Conservation (phyloP, 2,797 vertebrate genomes). For the Coreius guichenoti region DNA sequence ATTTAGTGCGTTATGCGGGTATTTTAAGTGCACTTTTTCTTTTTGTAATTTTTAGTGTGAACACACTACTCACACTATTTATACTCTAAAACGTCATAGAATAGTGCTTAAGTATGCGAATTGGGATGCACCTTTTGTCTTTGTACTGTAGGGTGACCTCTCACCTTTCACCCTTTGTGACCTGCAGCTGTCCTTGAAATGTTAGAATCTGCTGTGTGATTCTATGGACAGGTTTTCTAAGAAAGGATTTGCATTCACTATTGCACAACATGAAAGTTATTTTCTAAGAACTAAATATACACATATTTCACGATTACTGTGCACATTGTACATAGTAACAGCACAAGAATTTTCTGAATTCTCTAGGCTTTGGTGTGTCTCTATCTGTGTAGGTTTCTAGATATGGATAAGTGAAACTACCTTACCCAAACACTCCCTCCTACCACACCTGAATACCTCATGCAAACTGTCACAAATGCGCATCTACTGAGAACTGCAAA, state of each 20-base stretch:
- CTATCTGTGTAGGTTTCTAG: conserved; percentile 33
- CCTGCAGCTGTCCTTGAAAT: conserved; percentile 40
- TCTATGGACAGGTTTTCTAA: not conserved
- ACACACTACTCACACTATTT: too few species aligned
- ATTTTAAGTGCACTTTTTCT: too few species aligned
- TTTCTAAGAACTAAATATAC: not conserved
- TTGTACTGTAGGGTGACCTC: conserved; percentile 27
- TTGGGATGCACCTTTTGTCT: too few species aligned
- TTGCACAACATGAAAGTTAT: not conserved
- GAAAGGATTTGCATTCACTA: not conserved
- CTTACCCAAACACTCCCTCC: conserved; percentile 48
- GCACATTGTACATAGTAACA: conserved; percentile 4
- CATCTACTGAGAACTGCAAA: not conserved
- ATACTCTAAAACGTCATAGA: too few species aligned
- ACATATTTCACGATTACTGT: not conserved
- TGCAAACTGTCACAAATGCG: conserved; percentile 3
- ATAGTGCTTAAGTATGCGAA: too few species aligned
- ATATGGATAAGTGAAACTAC: conserved; percentile 19
- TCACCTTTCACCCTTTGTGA: conserved; percentile 35
- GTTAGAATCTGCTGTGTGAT: not conserved
- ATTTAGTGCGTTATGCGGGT: too few species aligned
- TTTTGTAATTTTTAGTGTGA: too few species aligned
- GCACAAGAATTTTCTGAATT: conserved; percentile 22
- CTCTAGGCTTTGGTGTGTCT: conserved; percentile 19
- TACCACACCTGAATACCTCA: conserved; percentile 54